Conservation (phyloP, 2,113 vertebrate species). For the Silurus meridionalis region DNA sequence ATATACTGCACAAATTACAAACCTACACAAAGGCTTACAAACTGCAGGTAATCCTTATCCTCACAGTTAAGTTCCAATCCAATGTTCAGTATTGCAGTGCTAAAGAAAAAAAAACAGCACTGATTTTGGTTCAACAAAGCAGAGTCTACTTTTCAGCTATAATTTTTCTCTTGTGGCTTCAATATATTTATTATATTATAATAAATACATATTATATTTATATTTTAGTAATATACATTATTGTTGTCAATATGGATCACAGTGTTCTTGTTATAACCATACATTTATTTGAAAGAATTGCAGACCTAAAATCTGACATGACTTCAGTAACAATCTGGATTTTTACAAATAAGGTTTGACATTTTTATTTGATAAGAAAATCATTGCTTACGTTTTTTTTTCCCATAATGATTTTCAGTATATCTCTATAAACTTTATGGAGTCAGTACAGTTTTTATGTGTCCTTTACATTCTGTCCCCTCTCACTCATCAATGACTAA, state of each 20-base stretch:
- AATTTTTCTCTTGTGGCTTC: background rate
- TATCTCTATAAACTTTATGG: background rate
- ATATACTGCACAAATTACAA: background rate
- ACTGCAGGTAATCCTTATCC: background rate
- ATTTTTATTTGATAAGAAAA: background rate
- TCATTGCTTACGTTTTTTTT: background rate
- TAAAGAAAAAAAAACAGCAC: background rate
- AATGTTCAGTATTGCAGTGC: background rate
- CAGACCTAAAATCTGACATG: background rate
- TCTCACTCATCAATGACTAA: background rate
- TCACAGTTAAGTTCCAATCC: background rate
- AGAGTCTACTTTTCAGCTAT: conserved; percentile 8
- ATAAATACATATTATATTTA: no score
- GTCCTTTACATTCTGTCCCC: background rate
- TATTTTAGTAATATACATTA: background rate
- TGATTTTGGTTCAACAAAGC: background rate
- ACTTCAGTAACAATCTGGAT: background rate
- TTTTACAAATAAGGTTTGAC: background rate
- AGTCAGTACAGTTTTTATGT: background rate
- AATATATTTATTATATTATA: background rate
- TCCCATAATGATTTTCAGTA: background rate
- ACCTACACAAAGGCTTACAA: background rate
- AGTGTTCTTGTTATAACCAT: background rate
- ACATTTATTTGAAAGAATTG: background rate
- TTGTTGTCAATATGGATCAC: background rate